phyloP scores from a whole-genome alignment of 2,888 invertebrate genomes.

The Linnaemya tessellans region DNA sequence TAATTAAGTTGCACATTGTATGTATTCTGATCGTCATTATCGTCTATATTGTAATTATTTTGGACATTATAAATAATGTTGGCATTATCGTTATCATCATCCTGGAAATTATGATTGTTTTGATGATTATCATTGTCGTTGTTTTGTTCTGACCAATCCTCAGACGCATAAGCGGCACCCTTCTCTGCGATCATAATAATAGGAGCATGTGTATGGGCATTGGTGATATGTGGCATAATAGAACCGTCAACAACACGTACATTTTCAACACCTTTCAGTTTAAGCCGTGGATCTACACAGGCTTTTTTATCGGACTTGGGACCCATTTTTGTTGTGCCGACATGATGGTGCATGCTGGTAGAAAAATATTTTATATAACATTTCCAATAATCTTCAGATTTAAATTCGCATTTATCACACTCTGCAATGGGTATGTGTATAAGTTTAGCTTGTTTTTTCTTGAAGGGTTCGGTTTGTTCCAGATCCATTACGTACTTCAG shows the following conservation, averaged over 20 bases:
- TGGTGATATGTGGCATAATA: slow-evolving; percentile 90
- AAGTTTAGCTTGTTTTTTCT: slow-evolving; percentile 78
- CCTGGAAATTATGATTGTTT: too few species aligned
- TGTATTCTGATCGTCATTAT: too few species aligned
- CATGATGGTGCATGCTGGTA: slow-evolving; percentile 88
- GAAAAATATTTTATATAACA: slow-evolving; percentile 88
- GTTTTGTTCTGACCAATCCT: slow-evolving; percentile 1
- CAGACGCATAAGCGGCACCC: slow-evolving; percentile 85
- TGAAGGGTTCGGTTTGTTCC: slow-evolving; percentile 82
- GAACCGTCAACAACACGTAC: slow-evolving; percentile 89
- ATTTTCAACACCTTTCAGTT: slow-evolving; percentile 86
- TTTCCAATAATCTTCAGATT: slow-evolving; percentile 85
- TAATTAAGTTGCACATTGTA: too few species aligned
- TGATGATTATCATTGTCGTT: too few species aligned
- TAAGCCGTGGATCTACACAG: slow-evolving; percentile 88
- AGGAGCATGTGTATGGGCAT: slow-evolving; percentile 93
- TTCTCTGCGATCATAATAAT: slow-evolving; percentile 94
- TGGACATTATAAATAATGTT: too few species aligned
- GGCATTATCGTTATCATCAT: neutral
- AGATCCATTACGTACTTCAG: slow-evolving; percentile 78
- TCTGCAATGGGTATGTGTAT: slow-evolving; percentile 75
- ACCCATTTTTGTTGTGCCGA: slow-evolving; percentile 90
- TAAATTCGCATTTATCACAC: slow-evolving; percentile 76
- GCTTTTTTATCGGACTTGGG: slow-evolving; percentile 85
- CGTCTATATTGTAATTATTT: too few species aligned